Evolutionary conservation across 2,888 invertebrate species (phyloP), one percentile per base, ranked within the genome.

Genomic region (Myopa testacea): DNA sequence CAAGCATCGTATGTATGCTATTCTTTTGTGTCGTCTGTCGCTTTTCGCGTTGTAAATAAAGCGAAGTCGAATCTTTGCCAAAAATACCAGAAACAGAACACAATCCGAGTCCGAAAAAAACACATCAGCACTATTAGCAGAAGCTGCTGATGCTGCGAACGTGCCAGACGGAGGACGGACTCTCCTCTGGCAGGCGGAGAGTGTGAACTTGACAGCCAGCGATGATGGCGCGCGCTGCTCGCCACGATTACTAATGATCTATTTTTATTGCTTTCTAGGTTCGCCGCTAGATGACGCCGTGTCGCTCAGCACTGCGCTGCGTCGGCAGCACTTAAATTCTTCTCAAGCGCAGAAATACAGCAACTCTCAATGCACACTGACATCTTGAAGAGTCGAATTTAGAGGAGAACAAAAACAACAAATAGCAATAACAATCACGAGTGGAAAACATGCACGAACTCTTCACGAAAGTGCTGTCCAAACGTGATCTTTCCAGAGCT

Each of bases 401-500:
- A 45, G 7, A 45, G 10, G 6, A 3, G 10, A 67, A 7, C 55
- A 12, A 55, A 55, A 55, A 16, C 10, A 55, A 55, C 16, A 55
- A 55, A 45, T 26, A 26, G 40, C 40, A 72, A 40, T 10, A 45
- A 45, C 10, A 70, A 58, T 55, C 55, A 38, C 58, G 12, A 71
- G n/a, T 50, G 58, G 62, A 38, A 82, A 93, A 90, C 87, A 97
- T 97, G 96, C 96, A 97, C 90, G 96, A 96, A 90, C 91, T 98
- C 86, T 94, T 98, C 88, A 94, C 95, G 87, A 95, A 96, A 91
- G 96, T 98, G 82, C 92, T 98, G 82, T 95, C 94, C 86, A 95
- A 95, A 89, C 93, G 96, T 88, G 97, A 98, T 90, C 91, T 98
- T 80, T 96, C 97, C 74, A 91, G 94, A 88, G 97, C 97, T 84